Base-by-base conservation (phyloP, 2,888 invertebrate genomes). In the Hyles lineata region DNA sequence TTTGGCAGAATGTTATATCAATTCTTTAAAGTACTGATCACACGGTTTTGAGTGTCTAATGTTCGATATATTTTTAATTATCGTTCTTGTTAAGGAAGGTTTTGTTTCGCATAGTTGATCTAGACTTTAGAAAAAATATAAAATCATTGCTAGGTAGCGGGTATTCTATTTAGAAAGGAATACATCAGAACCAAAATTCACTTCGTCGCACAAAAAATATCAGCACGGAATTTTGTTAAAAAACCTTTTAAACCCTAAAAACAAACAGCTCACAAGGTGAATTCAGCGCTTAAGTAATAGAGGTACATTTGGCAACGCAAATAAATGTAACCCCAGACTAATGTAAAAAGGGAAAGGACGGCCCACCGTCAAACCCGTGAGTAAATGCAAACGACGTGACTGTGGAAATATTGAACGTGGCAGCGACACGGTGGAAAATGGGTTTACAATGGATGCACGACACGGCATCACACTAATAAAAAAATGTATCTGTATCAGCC, bases 341-440 rank as follows among this genome's bases (percentile, higher is more conserved):
- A 80, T 80, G 79, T 75, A 78, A 77, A 80, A 74, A 67, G 74
- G 70, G 76, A 77, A 74, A 74, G 74, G 75, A 72, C 70, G 75
- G 73, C 50, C 70, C 70, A 61, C n/a, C 61, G 72, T 63, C 70
- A 62, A 32, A 70, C 60, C 50, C 62, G 70, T 67, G 70, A 70
- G 73, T 62, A 70, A 73, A 73, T 73, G 73, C 70, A 73, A 73
- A 73, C 70, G 73, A 73, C 73, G 52, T 70, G 70, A 70, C 72
- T 70, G 21, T 67, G 52, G 63, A 72, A 67, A 72, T 67, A 72
- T 72, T 72, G 72, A 67, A 72, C 72, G 63, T 67, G 63, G 62
- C 61, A 71, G 71, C 60, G 52, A 71, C 62, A 71, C 43, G 52
- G 71, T 21, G 60, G 25, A 15, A 55, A 52, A 25, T 23, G 50